Base-by-base conservation (phyloP, 2,797 vertebrate species). In the Takifugu rubripes region DNA sequence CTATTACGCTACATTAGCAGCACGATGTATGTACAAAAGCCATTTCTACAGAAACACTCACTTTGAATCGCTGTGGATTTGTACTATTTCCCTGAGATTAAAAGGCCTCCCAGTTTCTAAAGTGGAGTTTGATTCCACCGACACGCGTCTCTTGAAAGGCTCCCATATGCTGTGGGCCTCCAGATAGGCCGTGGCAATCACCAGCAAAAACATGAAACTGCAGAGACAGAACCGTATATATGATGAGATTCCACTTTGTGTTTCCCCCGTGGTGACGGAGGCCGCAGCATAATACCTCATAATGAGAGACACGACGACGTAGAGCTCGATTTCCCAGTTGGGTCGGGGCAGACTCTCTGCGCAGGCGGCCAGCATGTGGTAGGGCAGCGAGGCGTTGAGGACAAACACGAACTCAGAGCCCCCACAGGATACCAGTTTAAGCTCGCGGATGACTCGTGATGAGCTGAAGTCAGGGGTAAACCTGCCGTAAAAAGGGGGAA, bases 91-190 rank as follows among this genome's bases (percentile, higher is more conserved):
- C 93, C 96, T 96, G 94, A 99, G 95, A 92, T 98, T 95, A 84
- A 98, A 97, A 11, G 94, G 94, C 77, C 93, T 94, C 76, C 96
- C 96, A 16, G 95, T 93, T 86, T 98, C 96, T 89, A 96, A 87
- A 74, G 92, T 87, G 52, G 94, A 92, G 88, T 91, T 96, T 60
- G 94, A 93, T 78, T 99, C 97, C 77, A 96, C 91, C 25, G 94
- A 97, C 45, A 98, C 89, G 5, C 93, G 93, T 84, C 94, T 94
- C 82, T 92, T 93, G 84, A 98, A 99, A 25, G 95, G 95, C 80
- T 98, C 96, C 97, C 97, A 99, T 70, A 98, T 97, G 87, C 95
- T 95, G 89, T 98, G 94, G 81, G 97, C 97, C 91, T 99, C 97
- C 89, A 99, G 87, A 81, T 96, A 99, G 61, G 97, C 95, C 25